Evolutionary conservation across 2,113 vertebrate species (phyloP).

Genomic region (Nesospiza acunhae): DNA sequence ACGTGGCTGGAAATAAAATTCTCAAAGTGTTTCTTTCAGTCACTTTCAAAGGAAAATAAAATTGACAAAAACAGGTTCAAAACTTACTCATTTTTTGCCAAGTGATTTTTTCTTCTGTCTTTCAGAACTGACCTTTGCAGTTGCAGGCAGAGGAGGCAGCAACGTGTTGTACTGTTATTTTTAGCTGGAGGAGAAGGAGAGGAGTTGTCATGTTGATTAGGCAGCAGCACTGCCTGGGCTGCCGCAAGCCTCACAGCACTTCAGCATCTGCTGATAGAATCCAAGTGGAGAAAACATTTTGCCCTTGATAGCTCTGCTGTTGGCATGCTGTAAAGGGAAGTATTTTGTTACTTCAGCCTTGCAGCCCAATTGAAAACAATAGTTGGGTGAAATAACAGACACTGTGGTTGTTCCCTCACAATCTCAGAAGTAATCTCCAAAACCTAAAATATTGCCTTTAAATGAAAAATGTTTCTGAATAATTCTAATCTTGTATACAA

Average conservation of each 20-base stretch:
- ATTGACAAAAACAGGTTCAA: neutral
- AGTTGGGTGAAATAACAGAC: neutral
- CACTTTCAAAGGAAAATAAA: neutral
- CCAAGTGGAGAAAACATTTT: neutral
- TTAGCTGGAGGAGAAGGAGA: conserved; percentile 15
- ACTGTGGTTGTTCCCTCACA: neutral
- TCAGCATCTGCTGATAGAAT: neutral
- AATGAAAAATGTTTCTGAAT: neutral
- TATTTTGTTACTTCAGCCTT: neutral
- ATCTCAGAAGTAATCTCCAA: neutral
- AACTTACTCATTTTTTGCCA: neutral
- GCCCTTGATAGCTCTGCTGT: neutral
- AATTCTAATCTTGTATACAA: neutral
- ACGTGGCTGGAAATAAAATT: neutral
- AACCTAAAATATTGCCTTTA: neutral
- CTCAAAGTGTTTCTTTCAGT: neutral
- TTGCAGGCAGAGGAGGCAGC: neutral
- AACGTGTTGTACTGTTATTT: conserved; percentile 9
- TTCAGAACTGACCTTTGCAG: conserved; percentile 41
- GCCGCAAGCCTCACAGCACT: neutral
- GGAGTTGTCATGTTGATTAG: conserved; percentile 9
- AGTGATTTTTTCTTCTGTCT: neutral
- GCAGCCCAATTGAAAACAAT: neutral
- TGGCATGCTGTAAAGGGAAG: neutral
- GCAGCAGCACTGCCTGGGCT: neutral